A percentile compares a stretch with the other conserved stretches of the same genome.
These are phyloP conservation scores for Diabrotica virgifera DNA, from an alignment of 1,140 invertebrate genomes.

Conservation along the genomic window DNA sequence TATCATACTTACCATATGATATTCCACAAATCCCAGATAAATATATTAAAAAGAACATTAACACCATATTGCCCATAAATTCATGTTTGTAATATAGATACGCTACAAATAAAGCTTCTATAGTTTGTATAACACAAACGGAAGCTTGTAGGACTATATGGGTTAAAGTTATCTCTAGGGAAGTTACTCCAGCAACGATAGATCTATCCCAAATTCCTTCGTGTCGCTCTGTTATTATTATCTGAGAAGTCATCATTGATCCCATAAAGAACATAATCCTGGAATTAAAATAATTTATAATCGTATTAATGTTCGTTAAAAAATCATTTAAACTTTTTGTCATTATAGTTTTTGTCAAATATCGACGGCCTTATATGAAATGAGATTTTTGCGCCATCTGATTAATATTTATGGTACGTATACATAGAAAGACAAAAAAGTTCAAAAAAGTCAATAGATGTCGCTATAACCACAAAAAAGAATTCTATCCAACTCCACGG, in stretches of 20 bases:
- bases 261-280: conserved; percentile 79
- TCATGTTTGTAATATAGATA: conserved; percentile 50
- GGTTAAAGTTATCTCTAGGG: conserved; percentile 59
- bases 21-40: conserved; percentile 55
- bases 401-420: too few species aligned
- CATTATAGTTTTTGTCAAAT: not conserved
- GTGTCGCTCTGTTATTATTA: conserved; percentile 77
- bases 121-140: conserved; percentile 62
- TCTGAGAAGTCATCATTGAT: conserved; percentile 71
- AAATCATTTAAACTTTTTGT: not conserved
- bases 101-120: conserved; percentile 55
- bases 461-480: too few species aligned
- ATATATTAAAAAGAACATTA: conserved; percentile 27
- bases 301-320: not conserved
- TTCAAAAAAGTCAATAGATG: too few species aligned
- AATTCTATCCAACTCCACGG: too few species aligned
- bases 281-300: conserved; percentile 23
- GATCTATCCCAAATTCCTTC: conserved; percentile 77
- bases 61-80: conserved; percentile 47
- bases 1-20: conserved; percentile 48
- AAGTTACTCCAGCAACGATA: conserved; percentile 65
- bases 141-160: conserved; percentile 75
- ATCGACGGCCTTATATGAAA: too few species aligned
- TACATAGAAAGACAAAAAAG: too few species aligned
- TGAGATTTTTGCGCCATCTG: too few species aligned